These are phyloP conservation scores for Telmatochromis bifrenatus DNA, from an alignment of 2,113 vertebrate genomes.

Conservation along the genomic window DNA sequence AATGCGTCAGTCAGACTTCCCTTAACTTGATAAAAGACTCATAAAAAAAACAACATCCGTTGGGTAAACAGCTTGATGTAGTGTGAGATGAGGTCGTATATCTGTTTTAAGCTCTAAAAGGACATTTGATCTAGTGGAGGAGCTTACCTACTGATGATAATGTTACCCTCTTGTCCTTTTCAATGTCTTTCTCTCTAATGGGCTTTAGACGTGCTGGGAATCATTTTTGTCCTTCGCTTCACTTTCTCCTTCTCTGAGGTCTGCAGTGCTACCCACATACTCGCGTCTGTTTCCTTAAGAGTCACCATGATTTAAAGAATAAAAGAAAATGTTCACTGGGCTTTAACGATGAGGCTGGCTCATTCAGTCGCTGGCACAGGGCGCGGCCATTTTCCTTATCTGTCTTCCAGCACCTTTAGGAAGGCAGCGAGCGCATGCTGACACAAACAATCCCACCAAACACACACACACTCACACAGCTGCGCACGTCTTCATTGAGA, in stretches of 20 bases:
- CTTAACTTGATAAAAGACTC: not conserved
- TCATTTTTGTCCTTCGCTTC: not conserved
- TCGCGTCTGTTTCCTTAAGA: not conserved
- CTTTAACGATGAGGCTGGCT: not conserved
- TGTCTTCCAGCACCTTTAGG: constrained; percentile 25
- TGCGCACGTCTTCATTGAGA: not conserved
- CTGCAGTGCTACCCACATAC: not conserved
- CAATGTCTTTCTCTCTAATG: not conserved
- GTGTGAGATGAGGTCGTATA: not conserved
- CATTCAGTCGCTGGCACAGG: not conserved
- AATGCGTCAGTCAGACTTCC: not conserved
- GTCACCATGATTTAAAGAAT: not conserved
- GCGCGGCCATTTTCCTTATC: constrained; percentile 18
- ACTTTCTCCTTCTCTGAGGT: not conserved
- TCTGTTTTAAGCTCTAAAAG: not conserved
- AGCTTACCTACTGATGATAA: not conserved
- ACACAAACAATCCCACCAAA: constrained; percentile 3
- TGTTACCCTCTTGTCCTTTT: not conserved
- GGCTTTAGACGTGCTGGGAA: not conserved
- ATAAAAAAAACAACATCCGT: not conserved
- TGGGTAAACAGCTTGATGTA: not conserved
- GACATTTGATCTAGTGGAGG: not conserved
- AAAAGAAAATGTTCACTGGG: not conserved
- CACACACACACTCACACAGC: not conserved
- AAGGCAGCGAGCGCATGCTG: not conserved